phyloP scores from a whole-genome alignment of 2,797 vertebrate genomes.

The Chelidonichthys spinosus region DNA sequence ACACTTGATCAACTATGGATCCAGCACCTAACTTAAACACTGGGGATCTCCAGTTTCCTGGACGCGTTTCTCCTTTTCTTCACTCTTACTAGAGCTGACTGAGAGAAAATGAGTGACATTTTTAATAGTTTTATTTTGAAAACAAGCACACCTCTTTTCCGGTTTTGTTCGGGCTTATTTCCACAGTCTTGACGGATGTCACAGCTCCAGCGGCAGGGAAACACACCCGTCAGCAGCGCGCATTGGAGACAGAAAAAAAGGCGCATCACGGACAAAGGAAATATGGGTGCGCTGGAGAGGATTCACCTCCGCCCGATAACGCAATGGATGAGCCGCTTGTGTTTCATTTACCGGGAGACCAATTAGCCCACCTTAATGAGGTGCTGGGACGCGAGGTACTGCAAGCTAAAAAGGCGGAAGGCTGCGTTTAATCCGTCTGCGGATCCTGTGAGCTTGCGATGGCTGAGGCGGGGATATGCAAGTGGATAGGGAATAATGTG shows the following conservation, averaged over 20 bases:
- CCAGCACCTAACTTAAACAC: background rate
- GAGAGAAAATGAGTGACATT: background rate
- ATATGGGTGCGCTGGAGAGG: slow-evolving; percentile 83
- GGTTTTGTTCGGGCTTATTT: accelerated
- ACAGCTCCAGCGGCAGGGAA: slow-evolving; percentile 80
- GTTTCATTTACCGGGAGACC: slow-evolving; percentile 74
- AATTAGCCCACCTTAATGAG: slow-evolving; percentile 85
- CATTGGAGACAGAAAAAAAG: slow-evolving; percentile 68
- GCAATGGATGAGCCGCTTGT: slow-evolving; percentile 75
- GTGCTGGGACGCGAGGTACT: slow-evolving; percentile 83
- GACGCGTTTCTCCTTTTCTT: accelerated
- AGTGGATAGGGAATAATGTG: slow-evolving; percentile 82
- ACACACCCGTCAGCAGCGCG: slow-evolving; percentile 88
- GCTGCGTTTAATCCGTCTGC: slow-evolving; percentile 86
- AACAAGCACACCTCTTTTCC: background rate
- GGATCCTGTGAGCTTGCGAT: slow-evolving; percentile 85
- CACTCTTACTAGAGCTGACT: background rate
- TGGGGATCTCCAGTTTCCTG: background rate
- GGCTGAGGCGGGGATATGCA: slow-evolving; percentile 85
- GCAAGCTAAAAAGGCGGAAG: slow-evolving; percentile 86
- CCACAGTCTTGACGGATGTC: slow-evolving; percentile 40
- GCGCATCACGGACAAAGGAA: slow-evolving; percentile 85
- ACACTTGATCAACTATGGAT: accelerated
- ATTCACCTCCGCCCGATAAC: slow-evolving; percentile 66
- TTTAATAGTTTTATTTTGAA: slow-evolving; percentile 56